Evolutionary conservation across 2,113 vertebrate species (phyloP), one percentile per base, ranked within the genome.

Genomic region (Cheilinus undulatus): DNA sequence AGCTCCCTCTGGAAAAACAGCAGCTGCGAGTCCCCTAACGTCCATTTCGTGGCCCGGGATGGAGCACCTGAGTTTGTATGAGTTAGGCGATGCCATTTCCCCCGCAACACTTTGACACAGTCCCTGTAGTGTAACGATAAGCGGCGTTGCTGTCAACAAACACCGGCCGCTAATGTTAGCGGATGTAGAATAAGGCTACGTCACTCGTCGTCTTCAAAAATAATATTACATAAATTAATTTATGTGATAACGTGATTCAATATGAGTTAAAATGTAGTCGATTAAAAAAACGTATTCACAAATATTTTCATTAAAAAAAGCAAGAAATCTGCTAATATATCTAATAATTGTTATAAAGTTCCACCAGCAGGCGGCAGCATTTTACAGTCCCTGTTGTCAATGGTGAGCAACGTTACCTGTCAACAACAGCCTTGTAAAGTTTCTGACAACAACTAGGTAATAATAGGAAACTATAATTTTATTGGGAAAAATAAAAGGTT

Each of bases 11-110:
- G 97, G 96, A 10, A 94, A 96, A n/a, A 87, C 32, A 1, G 93
- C 84, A 2, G 92, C 60, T 1, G 90, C 82, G 42, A 99, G 86
- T 10, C 98, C 98, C 24, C 97, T 90, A 1, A 99, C 96, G 67
- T 99, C 98, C 94, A 98, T 94, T 50, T 95, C 95, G 22, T 99
- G 98, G 3, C 95, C 97, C 11, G 88, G 80, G 23, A 99, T 86
- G 6, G 97, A 96, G 83, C 97, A 98, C 67, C 97, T 93, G 49
- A 99, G 94, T 82, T 95, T 96, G 82, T 95, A 99, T 2, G 78
- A 86, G 51, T 88, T 92, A 38, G 89, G 60, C 3, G 90, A 91
- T 38, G 92, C 92, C 94, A 95, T 94, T 84, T 77, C 83, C 13
- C 27, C 34, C 45, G 48, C 1, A 69, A 45, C 46, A 54, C 71